Evolutionary conservation across 2,797 vertebrate species (phyloP).

Genomic region (Arnoldichthys spilopterus): DNA sequence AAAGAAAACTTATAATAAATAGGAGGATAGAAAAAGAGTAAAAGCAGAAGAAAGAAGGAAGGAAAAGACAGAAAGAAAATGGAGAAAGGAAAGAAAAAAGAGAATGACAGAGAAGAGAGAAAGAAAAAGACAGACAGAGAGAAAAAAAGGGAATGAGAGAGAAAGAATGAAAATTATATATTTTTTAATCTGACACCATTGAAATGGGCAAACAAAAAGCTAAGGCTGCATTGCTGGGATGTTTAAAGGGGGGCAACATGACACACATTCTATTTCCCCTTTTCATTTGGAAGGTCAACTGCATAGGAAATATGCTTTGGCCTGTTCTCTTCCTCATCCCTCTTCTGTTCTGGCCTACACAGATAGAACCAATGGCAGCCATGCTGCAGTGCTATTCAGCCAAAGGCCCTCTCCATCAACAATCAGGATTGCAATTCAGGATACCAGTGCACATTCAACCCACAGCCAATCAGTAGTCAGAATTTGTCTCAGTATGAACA

Average conservation of each 20-base stretch:
- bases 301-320: neutral
- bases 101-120: neutral
- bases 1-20: too few species aligned
- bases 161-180: neutral
- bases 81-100: too few species aligned
- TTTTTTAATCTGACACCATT: neutral
- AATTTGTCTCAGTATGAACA: too few species aligned
- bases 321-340: neutral
- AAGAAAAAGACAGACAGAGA: neutral
- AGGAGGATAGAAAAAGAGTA: too few species aligned
- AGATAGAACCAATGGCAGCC: neutral
- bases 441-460: neutral
- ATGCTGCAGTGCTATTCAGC: neutral
- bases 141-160: neutral
- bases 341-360: neutral
- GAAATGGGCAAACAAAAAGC: too few species aligned
- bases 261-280: neutral
- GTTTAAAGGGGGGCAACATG: neutral
- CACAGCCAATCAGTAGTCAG: neutral
- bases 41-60: too few species aligned
- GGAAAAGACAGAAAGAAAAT: too few species aligned
- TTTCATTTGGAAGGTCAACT: neutral
- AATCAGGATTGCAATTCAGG: neutral
- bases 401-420: neutral
- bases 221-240: neutral